Evolutionary conservation across 2,113 vertebrate genomes (phyloP), one percentile per base, ranked within the genome.

Genomic region (Poicephalus meyeri): DNA sequence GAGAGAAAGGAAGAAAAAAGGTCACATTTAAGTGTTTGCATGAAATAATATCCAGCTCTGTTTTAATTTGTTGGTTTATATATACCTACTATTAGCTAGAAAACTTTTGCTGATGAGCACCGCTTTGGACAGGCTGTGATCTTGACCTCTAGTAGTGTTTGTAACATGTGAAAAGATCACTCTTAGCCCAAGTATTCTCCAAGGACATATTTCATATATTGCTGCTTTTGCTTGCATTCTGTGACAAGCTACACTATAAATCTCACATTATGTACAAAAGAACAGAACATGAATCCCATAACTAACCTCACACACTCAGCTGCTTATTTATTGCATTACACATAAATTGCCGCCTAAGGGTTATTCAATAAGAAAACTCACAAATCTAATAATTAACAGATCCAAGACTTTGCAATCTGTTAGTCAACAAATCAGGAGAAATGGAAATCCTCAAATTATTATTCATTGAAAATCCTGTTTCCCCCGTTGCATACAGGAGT

Each of bases 281-380:
- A 63, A 64, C 33, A 89, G 61, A 80, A 33, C 44, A 21, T 9
- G 20, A 77, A 39, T 70, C 58, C 88, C 33, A 12, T n/a, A 69
- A 41, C 19, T 77, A 68, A 76, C 23, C 11, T 88, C 39, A 77
- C 46, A 66, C 28, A 11, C 18, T 68, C 72, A 41, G 33, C 35
- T 89, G 28, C 68, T 91, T 82, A 87, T 86, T 94, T 92, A 68
- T n/a, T 84, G 37, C 42, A 6, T 78, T 87, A 50, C 60, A 29
- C 18, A 69, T 41, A 61, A 85, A 46, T 35, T 80, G 10, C 37
- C 88, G 46, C 82, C 37, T 69, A n/a, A 93, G 39, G 91, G 77
- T 80, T 87, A 73, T 23, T 58, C 42, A 9, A 19, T 46, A 42
- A 64, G 16, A 29, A 85, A 92, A 63, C 8, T 72, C 64, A 83